Percentiles rank a stretch among this genome's conserved stretches.
Evolutionary conservation across 92 coral and sea anemone genomes (phyloP).

Genomic region (Actinostola sp.): DNA sequence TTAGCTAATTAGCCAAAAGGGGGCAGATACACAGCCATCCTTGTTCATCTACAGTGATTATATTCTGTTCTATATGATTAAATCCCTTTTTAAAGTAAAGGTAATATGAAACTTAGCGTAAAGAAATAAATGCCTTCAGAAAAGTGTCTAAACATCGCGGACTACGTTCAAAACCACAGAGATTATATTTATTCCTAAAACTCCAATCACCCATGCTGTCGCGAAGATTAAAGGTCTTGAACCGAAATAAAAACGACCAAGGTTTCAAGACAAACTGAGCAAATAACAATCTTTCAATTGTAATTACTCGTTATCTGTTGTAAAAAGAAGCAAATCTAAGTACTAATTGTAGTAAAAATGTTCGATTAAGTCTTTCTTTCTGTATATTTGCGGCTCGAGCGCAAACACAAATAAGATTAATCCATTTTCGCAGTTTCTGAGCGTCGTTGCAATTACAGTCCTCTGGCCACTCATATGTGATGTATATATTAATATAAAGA

Average conservation of each 20-base stretch:
- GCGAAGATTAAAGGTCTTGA: background rate
- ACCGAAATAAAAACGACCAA: background rate
- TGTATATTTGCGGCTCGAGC: background rate
- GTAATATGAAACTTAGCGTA: too few relatives aligned
- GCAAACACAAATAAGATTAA: constrained; percentile 11
- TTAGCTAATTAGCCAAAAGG: background rate
- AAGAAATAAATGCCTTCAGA: too few relatives aligned
- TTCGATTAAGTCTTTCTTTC: background rate
- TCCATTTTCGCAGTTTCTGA: constrained; percentile 8
- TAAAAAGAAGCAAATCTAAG: background rate
- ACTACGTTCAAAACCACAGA: too few relatives aligned
- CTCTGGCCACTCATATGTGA: background rate
- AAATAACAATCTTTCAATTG: background rate
- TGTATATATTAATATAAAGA: background rate
- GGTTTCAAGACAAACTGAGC: background rate
- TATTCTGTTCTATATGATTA: background rate
- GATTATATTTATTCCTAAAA: too few relatives aligned
- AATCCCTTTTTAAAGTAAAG: background rate
- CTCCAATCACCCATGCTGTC: too few relatives aligned
- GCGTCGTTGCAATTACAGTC: constrained; percentile 9
- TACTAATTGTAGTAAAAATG: constrained; percentile 6
- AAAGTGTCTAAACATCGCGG: too few relatives aligned
- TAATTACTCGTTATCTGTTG: background rate
- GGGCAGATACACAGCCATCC: background rate
- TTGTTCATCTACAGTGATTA: background rate